Evolutionary conservation across 2,113 vertebrate genomes (phyloP).

Genomic region (Litocranius walleri): DNA sequence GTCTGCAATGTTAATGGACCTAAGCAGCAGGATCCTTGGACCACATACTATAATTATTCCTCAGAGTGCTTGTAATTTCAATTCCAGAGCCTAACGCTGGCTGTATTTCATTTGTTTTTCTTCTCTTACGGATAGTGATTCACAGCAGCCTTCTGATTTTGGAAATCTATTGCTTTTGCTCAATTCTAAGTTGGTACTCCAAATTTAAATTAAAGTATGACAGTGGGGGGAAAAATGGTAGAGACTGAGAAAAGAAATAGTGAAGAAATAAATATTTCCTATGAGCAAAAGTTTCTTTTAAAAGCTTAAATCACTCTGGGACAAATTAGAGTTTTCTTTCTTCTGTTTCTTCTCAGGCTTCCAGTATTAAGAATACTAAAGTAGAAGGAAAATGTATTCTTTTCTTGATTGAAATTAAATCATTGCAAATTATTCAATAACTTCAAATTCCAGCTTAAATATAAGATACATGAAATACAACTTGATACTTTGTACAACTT

Average conservation of each 20-base stretch:
- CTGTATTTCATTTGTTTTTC: conserved; percentile 64
- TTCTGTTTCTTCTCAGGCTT: not conserved
- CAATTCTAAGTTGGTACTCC: conserved; percentile 45
- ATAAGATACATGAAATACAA: not conserved
- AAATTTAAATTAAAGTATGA: conserved; percentile 41
- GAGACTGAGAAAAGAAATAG: not conserved
- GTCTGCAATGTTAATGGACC: conserved; percentile 57
- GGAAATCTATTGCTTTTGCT: conserved; percentile 58
- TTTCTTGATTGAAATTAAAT: conserved; percentile 9
- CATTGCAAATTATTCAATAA: not conserved
- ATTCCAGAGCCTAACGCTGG: conserved; percentile 23
- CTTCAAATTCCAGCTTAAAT: not conserved
- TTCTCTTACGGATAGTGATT: conserved; percentile 50
- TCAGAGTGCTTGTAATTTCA: conserved; percentile 63
- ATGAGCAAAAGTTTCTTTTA: not conserved
- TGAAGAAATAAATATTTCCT: conserved; percentile 27
- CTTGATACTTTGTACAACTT: not conserved
- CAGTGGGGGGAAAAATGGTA: not conserved
- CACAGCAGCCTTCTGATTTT: conserved; percentile 53
- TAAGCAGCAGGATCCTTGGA: conserved; percentile 22
- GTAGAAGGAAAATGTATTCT: conserved; percentile 13
- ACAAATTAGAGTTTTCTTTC: conserved; percentile 7
- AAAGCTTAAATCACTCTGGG: not conserved
- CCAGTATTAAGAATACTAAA: not conserved
- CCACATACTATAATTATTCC: conserved; percentile 53